Conservation (phyloP, 2,113 vertebrate species). For the Percina caprodes region DNA sequence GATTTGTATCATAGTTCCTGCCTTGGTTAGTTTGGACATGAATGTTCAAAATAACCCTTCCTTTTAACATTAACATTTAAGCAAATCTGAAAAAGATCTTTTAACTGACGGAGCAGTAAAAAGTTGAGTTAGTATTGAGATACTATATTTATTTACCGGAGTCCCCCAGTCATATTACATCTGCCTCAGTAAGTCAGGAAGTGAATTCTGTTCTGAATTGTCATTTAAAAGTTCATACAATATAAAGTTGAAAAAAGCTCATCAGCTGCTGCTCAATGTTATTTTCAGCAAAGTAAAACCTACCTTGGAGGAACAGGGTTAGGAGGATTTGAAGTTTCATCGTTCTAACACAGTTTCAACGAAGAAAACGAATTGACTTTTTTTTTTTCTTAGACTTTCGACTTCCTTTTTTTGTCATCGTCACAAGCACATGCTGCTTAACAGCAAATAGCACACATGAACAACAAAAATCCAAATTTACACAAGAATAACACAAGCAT, state of each 20-base stretch:
- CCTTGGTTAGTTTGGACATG: neutral
- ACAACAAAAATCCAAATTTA: neutral
- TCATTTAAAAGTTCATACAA: neutral
- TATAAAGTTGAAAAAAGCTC: neutral
- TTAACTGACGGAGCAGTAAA: neutral
- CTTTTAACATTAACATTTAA: neutral
- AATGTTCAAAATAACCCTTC: neutral
- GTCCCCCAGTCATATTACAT: too few species aligned
- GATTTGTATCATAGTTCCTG: neutral
- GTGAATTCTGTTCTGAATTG: neutral
- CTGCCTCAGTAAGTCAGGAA: neutral
- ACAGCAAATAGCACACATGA: too few species aligned
- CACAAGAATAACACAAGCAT: neutral
- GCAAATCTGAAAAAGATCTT: neutral
- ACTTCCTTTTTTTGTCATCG: neutral
- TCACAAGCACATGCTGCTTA: neutral
- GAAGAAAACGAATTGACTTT: too few species aligned
- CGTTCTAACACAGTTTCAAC: rapidly evolving
- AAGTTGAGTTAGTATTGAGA: neutral
- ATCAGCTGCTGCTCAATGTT: rapidly evolving
- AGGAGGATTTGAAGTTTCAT: neutral
- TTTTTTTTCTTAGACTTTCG: too few species aligned
- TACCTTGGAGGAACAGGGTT: neutral
- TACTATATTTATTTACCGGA: too few species aligned
- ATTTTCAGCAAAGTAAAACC: neutral